Evolutionary conservation across 23 tunicate genomes (phyloP), one percentile per base, ranked within the genome.

Genomic region (Halocynthia aurantium): DNA sequence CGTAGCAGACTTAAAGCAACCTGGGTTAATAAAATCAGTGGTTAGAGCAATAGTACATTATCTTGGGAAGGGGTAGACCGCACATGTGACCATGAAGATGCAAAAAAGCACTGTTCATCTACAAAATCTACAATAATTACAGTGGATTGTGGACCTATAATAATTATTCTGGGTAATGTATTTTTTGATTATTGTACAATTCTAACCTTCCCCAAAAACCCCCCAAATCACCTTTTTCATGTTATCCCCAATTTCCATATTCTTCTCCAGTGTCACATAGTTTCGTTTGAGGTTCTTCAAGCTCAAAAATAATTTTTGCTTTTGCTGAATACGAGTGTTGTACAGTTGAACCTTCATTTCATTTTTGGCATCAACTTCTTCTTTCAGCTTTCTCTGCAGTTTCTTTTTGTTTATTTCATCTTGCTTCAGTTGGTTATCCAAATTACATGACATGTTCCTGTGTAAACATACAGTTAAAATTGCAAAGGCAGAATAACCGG

Each of bases 221-320:
- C 20, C 78, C 22, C 0, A 20, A 67, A n/a, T 55, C 15, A 57
- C 80, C 52, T 56, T 75, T 11, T 75, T 75, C 8, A 75, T 50
- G 66, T 75, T 56, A 40, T 50, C 66, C 52, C 60, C 80, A 6
- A 75, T 40, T 9, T 17, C 67, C 31, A 51, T 22, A 57, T 53
- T 50, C 22, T 55, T 40, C 31, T 75, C 80, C 8, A 75, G 6
- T 5, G 52, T 20, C 52, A 52, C 10, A 50, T 75, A 15, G 66
- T 75, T 75, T 7, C 22, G n/a, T 31, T 52, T 62, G 80, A 79
- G 90, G 18, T 65, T 73, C 18, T 31, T 22, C 62, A 85, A n/a
- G 68, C 81, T 80, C 74, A 85, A 5, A 55, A 85, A 79, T 52
- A 85, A 21, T 54, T 64, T 79, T 52, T 80, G 84, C 10, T 58